A percentile compares a stretch with the other conserved stretches of the same genome.
Evolutionary conservation across 1,140 invertebrate genomes (phyloP).

Genomic region (Trachelipus rathkii): DNA sequence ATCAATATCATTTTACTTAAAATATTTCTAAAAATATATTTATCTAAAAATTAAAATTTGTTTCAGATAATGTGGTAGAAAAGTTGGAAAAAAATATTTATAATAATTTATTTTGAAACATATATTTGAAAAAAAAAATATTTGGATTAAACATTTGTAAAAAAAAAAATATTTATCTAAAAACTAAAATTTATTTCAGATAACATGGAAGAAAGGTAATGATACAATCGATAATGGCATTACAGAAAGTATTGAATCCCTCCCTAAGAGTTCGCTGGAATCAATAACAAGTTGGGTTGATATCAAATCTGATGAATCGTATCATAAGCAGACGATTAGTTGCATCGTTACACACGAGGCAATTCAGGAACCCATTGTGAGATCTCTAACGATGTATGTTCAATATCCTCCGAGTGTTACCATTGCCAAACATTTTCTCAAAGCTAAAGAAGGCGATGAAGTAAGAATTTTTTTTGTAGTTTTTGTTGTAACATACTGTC

Average conservation of each 20-base stretch:
- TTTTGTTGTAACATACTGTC: neutral
- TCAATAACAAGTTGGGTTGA: slow-evolving; percentile 37
- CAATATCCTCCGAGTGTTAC: slow-evolving; percentile 39
- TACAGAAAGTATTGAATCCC: slow-evolving; percentile 25
- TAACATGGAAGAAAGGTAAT: slow-evolving; percentile 39
- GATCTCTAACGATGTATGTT: slow-evolving; percentile 37
- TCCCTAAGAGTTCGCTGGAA: slow-evolving; percentile 34
- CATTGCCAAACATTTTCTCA: slow-evolving; percentile 35
- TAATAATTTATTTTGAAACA: no score
- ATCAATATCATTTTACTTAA: no score
- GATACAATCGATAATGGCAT: slow-evolving; percentile 27
- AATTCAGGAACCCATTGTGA: slow-evolving; percentile 33
- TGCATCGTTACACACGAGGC: slow-evolving; percentile 35
- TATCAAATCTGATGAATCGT: slow-evolving; percentile 35
- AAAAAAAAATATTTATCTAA: neutral
- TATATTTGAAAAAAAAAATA: no score
- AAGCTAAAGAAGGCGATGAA: slow-evolving; percentile 42
- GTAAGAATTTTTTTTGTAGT: slow-evolving; percentile 25
- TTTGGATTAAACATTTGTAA: no score
- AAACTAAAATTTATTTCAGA: slow-evolving; percentile 17
- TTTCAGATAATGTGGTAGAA: no score
- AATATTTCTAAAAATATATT: no score
- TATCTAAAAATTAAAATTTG: no score
- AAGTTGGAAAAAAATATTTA: no score
- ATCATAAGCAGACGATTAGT: slow-evolving; percentile 40